Evolutionary conservation across 2,797 vertebrate genomes (phyloP).

Genomic region (Fistularia tabacaria): DNA sequence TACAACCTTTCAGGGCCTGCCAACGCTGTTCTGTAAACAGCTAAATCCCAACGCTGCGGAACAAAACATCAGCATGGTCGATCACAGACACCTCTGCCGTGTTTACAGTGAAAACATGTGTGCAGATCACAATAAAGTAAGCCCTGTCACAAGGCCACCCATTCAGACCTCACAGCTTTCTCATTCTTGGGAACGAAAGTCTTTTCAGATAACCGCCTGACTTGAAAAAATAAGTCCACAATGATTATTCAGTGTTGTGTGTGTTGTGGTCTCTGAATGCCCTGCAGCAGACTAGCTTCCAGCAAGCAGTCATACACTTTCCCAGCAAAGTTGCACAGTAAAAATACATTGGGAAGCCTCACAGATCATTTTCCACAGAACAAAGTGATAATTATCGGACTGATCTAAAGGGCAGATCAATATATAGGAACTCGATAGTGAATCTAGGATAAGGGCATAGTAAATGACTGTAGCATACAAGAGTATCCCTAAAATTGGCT

Average conservation of each 20-base stretch:
- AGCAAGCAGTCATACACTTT: too few relatives aligned
- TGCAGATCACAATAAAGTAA: slow-evolving; percentile 45
- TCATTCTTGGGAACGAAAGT: slow-evolving; percentile 60
- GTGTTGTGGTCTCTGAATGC: slow-evolving; percentile 16
- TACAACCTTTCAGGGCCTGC: slow-evolving; percentile 24
- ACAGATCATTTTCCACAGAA: too few relatives aligned
- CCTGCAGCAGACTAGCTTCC: slow-evolving; percentile 7
- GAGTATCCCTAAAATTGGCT: too few relatives aligned
- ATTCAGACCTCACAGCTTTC: slow-evolving; percentile 46
- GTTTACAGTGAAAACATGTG: slow-evolving; percentile 65
- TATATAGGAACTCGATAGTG: too few relatives aligned
- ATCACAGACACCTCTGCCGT: slow-evolving; percentile 41
- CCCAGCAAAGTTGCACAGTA: too few relatives aligned
- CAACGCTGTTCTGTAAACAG: slow-evolving; percentile 25
- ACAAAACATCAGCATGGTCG: slow-evolving; percentile 52
- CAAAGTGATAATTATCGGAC: too few relatives aligned
- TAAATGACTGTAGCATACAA: too few relatives aligned
- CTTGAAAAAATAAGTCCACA: slow-evolving; percentile 14
- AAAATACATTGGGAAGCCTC: too few relatives aligned
- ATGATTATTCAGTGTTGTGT: slow-evolving; percentile 34
- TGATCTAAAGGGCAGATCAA: too few relatives aligned
- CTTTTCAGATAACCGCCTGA: slow-evolving; percentile 53
- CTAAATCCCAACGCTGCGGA: slow-evolving; percentile 51
- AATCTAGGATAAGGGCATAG: too few relatives aligned
- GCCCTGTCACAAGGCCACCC: slow-evolving; percentile 48